Conservation (phyloP, 2,113 vertebrate species). For the Amblyornis subalaris region DNA sequence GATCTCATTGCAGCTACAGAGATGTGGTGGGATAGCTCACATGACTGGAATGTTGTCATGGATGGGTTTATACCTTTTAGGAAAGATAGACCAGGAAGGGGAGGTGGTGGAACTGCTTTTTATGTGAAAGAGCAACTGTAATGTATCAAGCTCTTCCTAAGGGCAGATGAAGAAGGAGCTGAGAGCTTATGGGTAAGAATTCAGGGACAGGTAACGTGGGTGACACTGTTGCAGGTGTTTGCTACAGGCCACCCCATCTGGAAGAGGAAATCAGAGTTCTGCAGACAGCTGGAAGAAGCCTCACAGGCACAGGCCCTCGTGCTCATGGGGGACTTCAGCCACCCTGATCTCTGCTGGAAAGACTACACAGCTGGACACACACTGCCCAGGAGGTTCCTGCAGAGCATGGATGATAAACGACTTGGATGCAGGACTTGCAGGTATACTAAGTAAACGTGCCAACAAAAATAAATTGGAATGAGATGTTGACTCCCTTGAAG, state of each 20-base stretch:
- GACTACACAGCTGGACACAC: background rate
- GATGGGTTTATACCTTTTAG: background rate
- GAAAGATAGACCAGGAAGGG: background rate
- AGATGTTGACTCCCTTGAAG: background rate
- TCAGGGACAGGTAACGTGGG: rapidly evolving
- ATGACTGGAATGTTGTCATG: background rate
- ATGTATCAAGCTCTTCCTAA: rapidly evolving
- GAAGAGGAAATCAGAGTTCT: background rate
- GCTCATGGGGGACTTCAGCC: background rate
- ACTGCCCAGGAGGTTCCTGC: background rate
- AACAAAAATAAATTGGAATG: background rate
- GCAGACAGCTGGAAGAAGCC: background rate
- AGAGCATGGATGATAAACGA: background rate
- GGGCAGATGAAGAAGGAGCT: background rate
- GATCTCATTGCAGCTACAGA: background rate
- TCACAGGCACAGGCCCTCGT: background rate
- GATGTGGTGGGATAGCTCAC: background rate
- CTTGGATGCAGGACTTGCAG: background rate
- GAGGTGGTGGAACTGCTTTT: background rate
- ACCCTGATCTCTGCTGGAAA: background rate
- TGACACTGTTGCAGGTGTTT: background rate
- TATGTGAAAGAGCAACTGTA: background rate
- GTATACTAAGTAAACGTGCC: background rate
- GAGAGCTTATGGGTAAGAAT: background rate
- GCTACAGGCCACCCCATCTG: background rate